phyloP scores from a whole-genome alignment of 2,888 invertebrate genomes.

The Lamellibrachia columna region DNA sequence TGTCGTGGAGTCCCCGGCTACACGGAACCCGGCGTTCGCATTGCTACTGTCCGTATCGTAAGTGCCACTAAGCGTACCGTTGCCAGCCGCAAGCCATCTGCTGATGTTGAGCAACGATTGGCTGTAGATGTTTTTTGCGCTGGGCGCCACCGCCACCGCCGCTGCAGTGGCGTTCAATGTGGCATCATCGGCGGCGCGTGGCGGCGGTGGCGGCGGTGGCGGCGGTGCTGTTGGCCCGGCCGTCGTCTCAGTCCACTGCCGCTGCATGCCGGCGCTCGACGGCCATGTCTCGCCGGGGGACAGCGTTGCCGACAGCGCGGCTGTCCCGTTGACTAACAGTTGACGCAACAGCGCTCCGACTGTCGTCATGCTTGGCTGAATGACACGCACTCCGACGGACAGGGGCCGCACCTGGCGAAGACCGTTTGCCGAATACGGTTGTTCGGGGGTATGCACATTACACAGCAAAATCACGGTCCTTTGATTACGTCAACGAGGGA shows the following conservation, averaged over 20 bases:
- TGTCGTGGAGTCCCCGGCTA: not conserved
- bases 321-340: not conserved
- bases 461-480: not conserved
- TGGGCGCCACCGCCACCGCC: not conserved
- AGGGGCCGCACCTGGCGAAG: not conserved
- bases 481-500: not conserved
- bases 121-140: conserved; percentile 16
- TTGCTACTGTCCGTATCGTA: not conserved
- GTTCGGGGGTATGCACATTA: not conserved
- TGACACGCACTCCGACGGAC: not conserved
- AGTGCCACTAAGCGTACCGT: not conserved
- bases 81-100: conserved; percentile 5
- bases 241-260: conserved; percentile 12
- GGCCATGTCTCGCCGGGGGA: not conserved
- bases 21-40: not conserved
- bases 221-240: not conserved
- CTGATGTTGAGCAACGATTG: conserved; percentile 16
- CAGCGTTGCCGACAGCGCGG: not conserved
- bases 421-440: not conserved
- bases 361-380: not conserved
- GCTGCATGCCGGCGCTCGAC: not conserved
- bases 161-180: not conserved
- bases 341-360: not conserved
- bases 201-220: not conserved
- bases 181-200: not conserved